Conservation (phyloP, 2,888 invertebrate species). For the Leptinotarsa tumamoca region DNA sequence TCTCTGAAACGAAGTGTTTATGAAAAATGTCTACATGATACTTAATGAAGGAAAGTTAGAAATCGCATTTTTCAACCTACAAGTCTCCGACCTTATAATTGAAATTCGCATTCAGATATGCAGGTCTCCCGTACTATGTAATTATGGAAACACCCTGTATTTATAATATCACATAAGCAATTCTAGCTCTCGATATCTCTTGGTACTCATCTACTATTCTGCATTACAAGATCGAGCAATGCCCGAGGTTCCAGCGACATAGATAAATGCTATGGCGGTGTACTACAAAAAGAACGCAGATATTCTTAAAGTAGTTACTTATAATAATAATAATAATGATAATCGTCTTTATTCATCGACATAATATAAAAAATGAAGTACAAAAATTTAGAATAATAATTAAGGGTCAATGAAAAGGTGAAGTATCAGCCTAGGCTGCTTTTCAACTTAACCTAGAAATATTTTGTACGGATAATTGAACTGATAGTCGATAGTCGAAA, state of each 20-base stretch:
- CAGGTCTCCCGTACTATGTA: neutral
- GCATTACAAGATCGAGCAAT: slow-evolving; percentile 14
- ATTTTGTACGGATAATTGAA: too few species aligned
- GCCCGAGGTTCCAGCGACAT: slow-evolving; percentile 16
- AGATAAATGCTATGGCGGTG: slow-evolving; percentile 26
- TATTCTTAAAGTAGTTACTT: slow-evolving; percentile 5
- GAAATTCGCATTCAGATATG: neutral
- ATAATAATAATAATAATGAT: neutral
- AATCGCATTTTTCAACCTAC: too few species aligned
- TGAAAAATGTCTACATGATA: too few species aligned
- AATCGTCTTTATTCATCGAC: too few species aligned
- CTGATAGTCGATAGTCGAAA: too few species aligned
- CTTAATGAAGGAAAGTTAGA: too few species aligned
- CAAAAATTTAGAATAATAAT: too few species aligned
- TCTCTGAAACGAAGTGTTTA: too few species aligned
- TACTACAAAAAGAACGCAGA: slow-evolving; percentile 6
- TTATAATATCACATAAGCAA: slow-evolving; percentile 2
- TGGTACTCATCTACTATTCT: slow-evolving; percentile 14
- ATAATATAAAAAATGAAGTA: too few species aligned
- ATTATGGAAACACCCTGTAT: slow-evolving; percentile 6
- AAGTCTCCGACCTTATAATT: neutral
- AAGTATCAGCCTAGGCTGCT: too few species aligned
- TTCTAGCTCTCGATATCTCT: slow-evolving; percentile 13
- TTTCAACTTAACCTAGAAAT: too few species aligned
- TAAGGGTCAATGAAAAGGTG: too few species aligned